Evolutionary conservation across 2,113 vertebrate species (phyloP).

Genomic region (Madoqua kirkii): DNA sequence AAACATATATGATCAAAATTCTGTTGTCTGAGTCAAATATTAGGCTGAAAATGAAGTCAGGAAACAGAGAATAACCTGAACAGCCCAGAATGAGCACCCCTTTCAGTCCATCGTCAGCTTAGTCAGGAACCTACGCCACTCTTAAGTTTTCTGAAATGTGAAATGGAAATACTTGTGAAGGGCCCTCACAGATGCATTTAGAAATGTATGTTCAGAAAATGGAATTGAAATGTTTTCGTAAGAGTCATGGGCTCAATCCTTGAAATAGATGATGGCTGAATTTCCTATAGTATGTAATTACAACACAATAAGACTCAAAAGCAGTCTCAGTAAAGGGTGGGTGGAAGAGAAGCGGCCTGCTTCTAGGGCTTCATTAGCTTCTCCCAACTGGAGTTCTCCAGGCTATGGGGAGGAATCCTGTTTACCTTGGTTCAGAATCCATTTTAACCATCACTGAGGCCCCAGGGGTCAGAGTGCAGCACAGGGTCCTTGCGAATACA

Average conservation of each 20-base stretch:
- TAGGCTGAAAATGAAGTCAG: not conserved
- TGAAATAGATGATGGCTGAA: constrained; percentile 55
- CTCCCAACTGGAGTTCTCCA: not conserved
- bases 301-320: constrained; percentile 65
- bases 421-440: constrained; percentile 40
- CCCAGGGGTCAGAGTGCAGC: not conserved
- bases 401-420: not conserved
- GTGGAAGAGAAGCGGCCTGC: constrained; percentile 28
- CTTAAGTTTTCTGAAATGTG: constrained; percentile 41
- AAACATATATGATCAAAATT: not conserved
- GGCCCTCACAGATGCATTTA: constrained; percentile 63
- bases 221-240: constrained; percentile 65
- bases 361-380: constrained; percentile 62
- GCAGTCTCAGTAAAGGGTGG: constrained; percentile 62
- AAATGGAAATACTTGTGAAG: constrained; percentile 66
- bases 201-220: constrained; percentile 55
- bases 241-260: constrained; percentile 63
- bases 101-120: not conserved
- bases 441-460: not conserved
- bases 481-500: not conserved
- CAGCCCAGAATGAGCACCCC: not conserved
- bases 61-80: not conserved
- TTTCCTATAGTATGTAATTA: constrained; percentile 63
- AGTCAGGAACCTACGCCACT: not conserved
- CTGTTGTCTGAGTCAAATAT: not conserved